Conservation (phyloP, 2,888 invertebrate genomes). For the Stenotaenia linearis region DNA sequence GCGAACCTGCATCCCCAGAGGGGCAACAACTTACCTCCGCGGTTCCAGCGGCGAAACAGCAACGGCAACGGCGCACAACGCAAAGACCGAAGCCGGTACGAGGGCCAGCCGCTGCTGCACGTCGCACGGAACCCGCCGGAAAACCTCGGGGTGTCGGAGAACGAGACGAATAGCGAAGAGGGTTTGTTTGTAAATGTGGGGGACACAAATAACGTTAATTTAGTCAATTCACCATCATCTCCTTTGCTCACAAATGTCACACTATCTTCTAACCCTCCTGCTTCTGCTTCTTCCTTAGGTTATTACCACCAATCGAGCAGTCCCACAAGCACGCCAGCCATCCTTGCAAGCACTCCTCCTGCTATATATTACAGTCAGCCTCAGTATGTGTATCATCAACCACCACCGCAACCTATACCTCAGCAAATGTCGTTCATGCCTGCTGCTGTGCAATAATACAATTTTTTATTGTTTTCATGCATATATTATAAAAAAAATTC, state of each 20-base stretch:
- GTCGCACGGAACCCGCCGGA: neutral
- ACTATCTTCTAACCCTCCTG: neutral
- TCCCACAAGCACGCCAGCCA: slow-evolving; percentile 21
- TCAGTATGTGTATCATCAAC: slow-evolving; percentile 28
- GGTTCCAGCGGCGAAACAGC: neutral
- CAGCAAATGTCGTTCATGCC: slow-evolving; percentile 28
- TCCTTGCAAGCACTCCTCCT: slow-evolving; percentile 15
- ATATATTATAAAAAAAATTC: neutral
- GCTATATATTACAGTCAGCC: slow-evolving; percentile 28
- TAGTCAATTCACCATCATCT: neutral
- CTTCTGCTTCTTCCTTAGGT: slow-evolving; percentile 27
- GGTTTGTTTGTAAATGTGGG: neutral
- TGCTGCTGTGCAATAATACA: slow-evolving; percentile 11
- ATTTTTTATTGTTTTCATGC: neutral
- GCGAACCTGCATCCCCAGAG: neutral
- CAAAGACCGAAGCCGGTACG: neutral
- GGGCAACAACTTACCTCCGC: neutral
- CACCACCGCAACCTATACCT: neutral
- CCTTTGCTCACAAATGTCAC: neutral
- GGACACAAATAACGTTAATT: neutral
- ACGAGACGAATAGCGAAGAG: neutral
- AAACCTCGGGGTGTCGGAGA: too few relatives aligned
- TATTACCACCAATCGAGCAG: slow-evolving; percentile 11
- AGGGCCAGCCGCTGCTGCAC: slow-evolving; percentile 13
- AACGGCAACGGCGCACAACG: neutral